A percentile compares a stretch with the other conserved stretches of the same genome.
Evolutionary conservation across 1,140 invertebrate species (phyloP).

Genomic region (Sinella curviseta): DNA sequence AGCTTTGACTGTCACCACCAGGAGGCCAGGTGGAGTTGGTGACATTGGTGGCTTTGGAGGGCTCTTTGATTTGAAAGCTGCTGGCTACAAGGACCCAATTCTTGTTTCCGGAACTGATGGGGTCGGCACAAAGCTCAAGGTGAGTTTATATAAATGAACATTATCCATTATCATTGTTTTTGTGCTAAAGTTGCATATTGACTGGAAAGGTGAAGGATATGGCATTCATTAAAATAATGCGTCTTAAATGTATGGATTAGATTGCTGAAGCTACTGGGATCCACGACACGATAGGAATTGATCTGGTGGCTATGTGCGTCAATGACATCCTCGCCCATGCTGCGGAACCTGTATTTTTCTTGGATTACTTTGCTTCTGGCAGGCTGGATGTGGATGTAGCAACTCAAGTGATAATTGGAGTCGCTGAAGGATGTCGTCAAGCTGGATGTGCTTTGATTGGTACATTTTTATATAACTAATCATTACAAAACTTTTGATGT

Average conservation of each 20-base stretch:
- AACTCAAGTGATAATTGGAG: constrained; percentile 75
- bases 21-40: constrained; percentile 72
- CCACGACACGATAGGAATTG: constrained; percentile 86
- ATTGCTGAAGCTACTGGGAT: constrained; percentile 77
- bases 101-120: constrained; percentile 94
- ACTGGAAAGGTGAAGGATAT: neutral
- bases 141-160: constrained; percentile 13
- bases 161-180: neutral
- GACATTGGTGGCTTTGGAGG: constrained; percentile 90
- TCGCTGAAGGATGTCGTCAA: constrained; percentile 80
- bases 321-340: constrained; percentile 94
- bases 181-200: too few species aligned
- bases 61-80: constrained; percentile 75
- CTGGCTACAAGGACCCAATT: constrained; percentile 74
- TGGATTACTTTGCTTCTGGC: constrained; percentile 93
- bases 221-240: neutral
- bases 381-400: constrained; percentile 75
- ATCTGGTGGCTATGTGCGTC: constrained; percentile 96
- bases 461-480: too few species aligned
- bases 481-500: neutral
- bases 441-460: constrained; percentile 87
- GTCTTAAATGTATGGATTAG: constrained; percentile 55
- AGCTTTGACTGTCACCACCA: constrained; percentile 68
- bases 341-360: constrained; percentile 90
- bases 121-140: constrained; percentile 88